Evolutionary conservation across 2,888 invertebrate species (phyloP).

Genomic region (Amiota minor): DNA sequence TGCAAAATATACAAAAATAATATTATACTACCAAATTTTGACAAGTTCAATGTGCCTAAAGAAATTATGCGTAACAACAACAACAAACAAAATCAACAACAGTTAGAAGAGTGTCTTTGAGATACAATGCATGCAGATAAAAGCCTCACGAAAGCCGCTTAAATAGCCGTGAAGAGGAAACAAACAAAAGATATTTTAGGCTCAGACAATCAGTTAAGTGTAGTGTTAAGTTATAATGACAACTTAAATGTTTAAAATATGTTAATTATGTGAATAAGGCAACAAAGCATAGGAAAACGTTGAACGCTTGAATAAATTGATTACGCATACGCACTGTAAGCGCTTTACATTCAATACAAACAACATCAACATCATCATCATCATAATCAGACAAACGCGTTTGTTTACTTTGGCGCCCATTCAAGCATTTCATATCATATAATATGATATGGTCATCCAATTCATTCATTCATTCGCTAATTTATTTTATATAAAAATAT

Average conservation of each 20-base stretch:
- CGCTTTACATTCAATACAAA: background rate
- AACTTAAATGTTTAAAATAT: conserved; percentile 32
- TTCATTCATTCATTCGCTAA: too few relatives aligned
- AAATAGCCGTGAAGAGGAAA: background rate
- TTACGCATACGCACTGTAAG: conserved; percentile 15
- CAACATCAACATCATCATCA: too few relatives aligned
- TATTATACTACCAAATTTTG: conserved; percentile 13
- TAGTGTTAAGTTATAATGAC: conserved; percentile 16
- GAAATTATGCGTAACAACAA: conserved; percentile 19
- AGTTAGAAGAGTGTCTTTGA: background rate
- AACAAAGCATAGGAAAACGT: background rate
- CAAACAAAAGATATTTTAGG: background rate
- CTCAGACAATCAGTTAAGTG: background rate
- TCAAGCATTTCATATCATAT: too few relatives aligned
- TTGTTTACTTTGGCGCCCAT: too few relatives aligned
- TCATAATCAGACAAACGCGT: too few relatives aligned
- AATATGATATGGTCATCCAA: too few relatives aligned
- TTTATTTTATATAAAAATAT: too few relatives aligned
- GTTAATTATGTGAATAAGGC: conserved; percentile 22
- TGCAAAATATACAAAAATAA: too few relatives aligned
- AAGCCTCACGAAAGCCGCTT: background rate
- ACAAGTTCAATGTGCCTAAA: conserved; percentile 44
- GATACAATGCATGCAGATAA: background rate
- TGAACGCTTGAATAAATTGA: too few relatives aligned
- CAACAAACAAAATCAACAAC: conserved; percentile 16